Conservation (phyloP, 2,888 invertebrate genomes). For the Trachelus iudaicus region DNA sequence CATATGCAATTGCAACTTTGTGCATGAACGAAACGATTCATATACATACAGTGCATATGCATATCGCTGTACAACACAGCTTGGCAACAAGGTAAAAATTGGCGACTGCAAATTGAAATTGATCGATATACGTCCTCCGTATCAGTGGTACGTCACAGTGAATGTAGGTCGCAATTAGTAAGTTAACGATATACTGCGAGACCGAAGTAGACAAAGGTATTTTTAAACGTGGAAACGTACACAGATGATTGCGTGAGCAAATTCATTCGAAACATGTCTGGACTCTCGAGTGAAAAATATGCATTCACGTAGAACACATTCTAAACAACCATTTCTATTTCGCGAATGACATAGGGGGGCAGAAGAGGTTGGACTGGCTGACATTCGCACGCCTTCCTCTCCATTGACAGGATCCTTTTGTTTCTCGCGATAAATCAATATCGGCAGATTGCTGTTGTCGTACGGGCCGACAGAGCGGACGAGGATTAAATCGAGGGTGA, state of each 20-base stretch:
- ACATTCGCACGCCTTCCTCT: slow-evolving; percentile 13
- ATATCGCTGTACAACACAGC: background rate
- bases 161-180: background rate
- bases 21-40: background rate
- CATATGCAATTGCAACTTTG: background rate
- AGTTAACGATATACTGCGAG: background rate
- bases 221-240: background rate
- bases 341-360: background rate
- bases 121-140: background rate
- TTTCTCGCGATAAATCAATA: slow-evolving; percentile 32
- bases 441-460: slow-evolving; percentile 26
- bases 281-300: background rate
- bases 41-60: background rate
- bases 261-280: background rate
- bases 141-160: background rate
- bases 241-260: background rate
- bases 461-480: background rate
- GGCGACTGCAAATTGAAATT: background rate
- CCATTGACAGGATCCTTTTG: slow-evolving; percentile 32
- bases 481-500: slow-evolving; percentile 20
- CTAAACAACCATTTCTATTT: background rate
- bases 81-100: background rate
- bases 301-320: background rate
- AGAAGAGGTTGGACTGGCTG: background rate
- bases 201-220: background rate